Evolutionary conservation across 2,888 invertebrate species (phyloP).

Genomic region (Zhengitettix transpicula): DNA sequence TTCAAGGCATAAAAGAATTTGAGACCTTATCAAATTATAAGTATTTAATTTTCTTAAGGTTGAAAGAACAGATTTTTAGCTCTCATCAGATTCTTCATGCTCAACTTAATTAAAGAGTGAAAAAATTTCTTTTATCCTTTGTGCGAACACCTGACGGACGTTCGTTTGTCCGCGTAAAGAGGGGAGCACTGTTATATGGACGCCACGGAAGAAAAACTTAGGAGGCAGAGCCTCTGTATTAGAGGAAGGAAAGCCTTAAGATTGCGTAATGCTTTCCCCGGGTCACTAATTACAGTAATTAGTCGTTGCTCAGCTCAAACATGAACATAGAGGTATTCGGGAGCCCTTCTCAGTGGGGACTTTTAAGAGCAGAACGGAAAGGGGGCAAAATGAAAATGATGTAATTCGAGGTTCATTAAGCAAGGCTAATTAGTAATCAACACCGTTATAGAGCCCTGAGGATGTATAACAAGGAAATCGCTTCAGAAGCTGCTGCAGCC

Average conservation of each 20-base stretch:
- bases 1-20: too few relatives aligned
- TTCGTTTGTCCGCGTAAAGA: too few relatives aligned
- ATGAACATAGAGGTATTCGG: conserved; percentile 5
- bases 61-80: too few relatives aligned
- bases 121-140: too few relatives aligned
- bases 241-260: not conserved
- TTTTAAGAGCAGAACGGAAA: not conserved
- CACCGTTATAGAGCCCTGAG: conserved; percentile 16
- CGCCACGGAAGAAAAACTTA: not conserved
- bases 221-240: not conserved
- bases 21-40: too few relatives aligned
- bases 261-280: conserved; percentile 7
- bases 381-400: conserved; percentile 12
- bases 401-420: conserved; percentile 20
- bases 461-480: conserved; percentile 10
- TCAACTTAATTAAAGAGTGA: too few relatives aligned
- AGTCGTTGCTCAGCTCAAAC: conserved; percentile 9
- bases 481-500: not conserved
- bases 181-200: too few relatives aligned
- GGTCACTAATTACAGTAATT: conserved; percentile 12
- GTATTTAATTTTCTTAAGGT: too few relatives aligned
- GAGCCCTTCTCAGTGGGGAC: not conserved
- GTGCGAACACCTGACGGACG: too few relatives aligned
- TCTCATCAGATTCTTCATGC: too few relatives aligned
- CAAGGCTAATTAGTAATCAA: conserved; percentile 25